Conservation (phyloP, 2,113 vertebrate genomes). For the Platichthys stellatus region DNA sequence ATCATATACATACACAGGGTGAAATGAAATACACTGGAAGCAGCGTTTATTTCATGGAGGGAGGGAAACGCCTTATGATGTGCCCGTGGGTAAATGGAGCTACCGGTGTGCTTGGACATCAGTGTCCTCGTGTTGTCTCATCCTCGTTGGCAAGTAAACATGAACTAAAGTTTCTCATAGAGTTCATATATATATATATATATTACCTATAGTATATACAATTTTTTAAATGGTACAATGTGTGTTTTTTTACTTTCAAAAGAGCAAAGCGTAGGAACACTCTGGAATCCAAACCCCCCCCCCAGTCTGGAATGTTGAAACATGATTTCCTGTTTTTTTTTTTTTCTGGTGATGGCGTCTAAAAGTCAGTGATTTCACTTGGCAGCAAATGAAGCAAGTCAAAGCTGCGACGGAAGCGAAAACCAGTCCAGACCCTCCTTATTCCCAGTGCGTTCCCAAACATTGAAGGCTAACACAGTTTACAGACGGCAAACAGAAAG, state of each 20-base stretch:
- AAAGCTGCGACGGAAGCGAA: constrained; percentile 4
- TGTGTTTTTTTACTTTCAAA: constrained; percentile 12
- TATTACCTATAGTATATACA: constrained; percentile 65
- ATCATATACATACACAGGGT: constrained; percentile 55
- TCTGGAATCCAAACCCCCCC: constrained; percentile 56
- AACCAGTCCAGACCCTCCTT: background rate
- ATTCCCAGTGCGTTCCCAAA: background rate
- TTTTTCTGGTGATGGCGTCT: constrained; percentile 15
- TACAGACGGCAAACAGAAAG: constrained; percentile 8
- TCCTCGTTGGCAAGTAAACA: constrained; percentile 78
- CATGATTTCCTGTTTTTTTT: background rate
- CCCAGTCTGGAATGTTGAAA: constrained; percentile 30
- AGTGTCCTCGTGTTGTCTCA: constrained; percentile 66
- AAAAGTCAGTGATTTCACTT: constrained; percentile 67
- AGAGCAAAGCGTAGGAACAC: constrained; percentile 52
- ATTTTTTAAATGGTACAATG: constrained; percentile 59
- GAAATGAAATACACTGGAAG: constrained; percentile 70
- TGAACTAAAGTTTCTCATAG: constrained; percentile 59
- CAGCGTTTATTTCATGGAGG: constrained; percentile 65
- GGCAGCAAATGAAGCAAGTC: constrained; percentile 51
- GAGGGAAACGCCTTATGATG: constrained; percentile 43
- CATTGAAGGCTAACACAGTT: background rate
- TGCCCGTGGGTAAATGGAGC: constrained; percentile 57
- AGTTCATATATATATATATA: constrained; percentile 42
- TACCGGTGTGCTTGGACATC: constrained; percentile 77